These are phyloP conservation scores for Calypte anna DNA, from an alignment of 2,113 vertebrate species.

Conservation along the genomic window DNA sequence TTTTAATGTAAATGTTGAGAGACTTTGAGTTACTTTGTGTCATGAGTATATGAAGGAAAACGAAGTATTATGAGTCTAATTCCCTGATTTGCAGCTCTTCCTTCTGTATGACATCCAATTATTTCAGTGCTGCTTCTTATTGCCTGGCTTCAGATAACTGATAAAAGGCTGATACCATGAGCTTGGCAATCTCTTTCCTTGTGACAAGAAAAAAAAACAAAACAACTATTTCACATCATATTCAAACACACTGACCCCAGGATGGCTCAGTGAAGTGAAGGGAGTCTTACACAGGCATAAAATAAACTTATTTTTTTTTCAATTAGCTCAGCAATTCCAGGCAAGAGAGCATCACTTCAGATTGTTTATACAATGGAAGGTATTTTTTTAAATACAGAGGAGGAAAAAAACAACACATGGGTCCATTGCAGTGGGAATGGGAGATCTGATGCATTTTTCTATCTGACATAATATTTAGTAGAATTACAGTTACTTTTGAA, in stretches of 20 bases:
- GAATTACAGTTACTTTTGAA: neutral
- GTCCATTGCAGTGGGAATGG: neutral
- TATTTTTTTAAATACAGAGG: neutral
- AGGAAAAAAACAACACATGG: neutral
- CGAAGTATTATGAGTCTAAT: neutral
- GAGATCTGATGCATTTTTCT: neutral
- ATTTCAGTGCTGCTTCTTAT: neutral
- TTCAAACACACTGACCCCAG: neutral
- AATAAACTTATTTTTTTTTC: neutral
- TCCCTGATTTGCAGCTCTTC: neutral
- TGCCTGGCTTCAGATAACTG: neutral
- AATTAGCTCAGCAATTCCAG: neutral
- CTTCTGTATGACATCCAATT: neutral
- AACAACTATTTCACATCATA: neutral
- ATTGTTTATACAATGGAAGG: neutral
- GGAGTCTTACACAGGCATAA: neutral
- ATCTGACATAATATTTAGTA: neutral
- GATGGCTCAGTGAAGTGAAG: neutral
- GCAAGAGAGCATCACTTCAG: neutral
- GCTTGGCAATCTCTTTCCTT: neutral
- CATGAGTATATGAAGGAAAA: neutral
- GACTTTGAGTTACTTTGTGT: neutral
- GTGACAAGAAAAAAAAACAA: neutral
- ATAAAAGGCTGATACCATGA: neutral
- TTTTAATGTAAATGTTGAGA: neutral